Evolutionary conservation across 2,797 vertebrate genomes (phyloP).

Genomic region (Enteromius paludinosus): DNA sequence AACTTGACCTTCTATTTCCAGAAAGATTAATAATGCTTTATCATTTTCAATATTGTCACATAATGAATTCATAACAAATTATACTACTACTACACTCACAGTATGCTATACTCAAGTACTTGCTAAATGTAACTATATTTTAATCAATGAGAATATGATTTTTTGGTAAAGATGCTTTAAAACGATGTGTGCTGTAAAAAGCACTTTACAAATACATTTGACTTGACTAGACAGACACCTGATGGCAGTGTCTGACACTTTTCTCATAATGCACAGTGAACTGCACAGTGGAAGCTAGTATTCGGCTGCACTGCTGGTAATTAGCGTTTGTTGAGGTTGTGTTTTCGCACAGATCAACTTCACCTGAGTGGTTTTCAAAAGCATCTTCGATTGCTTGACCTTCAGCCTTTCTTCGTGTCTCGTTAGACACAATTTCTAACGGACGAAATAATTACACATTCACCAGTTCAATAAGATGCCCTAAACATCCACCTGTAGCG

Average conservation of each 20-base stretch:
- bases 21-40: not conserved
- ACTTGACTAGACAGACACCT: not conserved
- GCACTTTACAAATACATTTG: no score
- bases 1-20: not conserved
- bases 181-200: not conserved
- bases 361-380: conserved; percentile 35
- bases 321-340: conserved; percentile 46
- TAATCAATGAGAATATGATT: not conserved
- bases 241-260: not conserved
- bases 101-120: not conserved
- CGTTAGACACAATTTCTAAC: conserved; percentile 45
- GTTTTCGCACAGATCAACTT: conserved; percentile 50
- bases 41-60: not conserved
- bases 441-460: conserved; percentile 23
- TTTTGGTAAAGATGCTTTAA: not conserved
- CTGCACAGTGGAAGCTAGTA: not conserved
- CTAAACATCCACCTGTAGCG: not conserved
- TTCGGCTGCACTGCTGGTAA: conserved; percentile 12
- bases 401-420: conserved; percentile 47
- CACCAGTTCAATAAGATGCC: not conserved
- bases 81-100: not conserved
- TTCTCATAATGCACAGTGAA: not conserved
- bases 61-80: not conserved
- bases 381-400: conserved; percentile 52
- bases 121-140: not conserved